Evolutionary conservation across 2,113 vertebrate genomes (phyloP).

Genomic region (Heterocephalus glaber): DNA sequence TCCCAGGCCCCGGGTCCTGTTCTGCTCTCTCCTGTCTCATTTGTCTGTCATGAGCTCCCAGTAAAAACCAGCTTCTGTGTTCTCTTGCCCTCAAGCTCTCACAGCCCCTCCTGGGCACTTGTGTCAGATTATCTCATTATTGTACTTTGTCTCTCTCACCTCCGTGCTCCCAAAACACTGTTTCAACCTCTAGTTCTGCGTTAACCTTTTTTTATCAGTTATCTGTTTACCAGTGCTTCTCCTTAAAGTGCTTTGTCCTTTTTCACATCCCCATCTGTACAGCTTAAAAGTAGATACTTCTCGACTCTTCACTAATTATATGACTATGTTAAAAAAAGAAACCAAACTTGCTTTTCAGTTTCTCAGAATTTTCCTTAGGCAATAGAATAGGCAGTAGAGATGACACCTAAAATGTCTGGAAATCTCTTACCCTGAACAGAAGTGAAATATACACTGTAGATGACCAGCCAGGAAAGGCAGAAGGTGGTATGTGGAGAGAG

Average conservation of each 20-base stretch:
- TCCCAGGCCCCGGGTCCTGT: not conserved
- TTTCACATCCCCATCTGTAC: not conserved
- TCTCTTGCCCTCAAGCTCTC: not conserved
- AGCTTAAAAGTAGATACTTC: not conserved
- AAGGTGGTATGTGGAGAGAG: not conserved
- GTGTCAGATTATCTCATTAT: not conserved
- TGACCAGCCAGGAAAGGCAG: not conserved
- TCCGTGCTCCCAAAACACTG: not conserved
- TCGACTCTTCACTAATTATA: not conserved
- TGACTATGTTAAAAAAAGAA: not conserved
- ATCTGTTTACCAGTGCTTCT: not conserved
- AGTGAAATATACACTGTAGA: not conserved
- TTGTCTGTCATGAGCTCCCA: not conserved
- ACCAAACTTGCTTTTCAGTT: not conserved
- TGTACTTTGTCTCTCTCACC: not conserved
- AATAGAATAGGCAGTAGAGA: not conserved
- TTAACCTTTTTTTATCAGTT: not conserved
- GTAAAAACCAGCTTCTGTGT: not conserved
- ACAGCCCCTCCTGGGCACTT: not conserved
- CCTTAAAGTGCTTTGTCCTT: not conserved
- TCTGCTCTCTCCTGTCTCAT: not conserved
- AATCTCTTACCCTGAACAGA: slow-evolving; percentile 6
- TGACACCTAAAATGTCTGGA: not conserved
- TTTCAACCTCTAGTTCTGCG: not conserved
- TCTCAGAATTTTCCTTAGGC: not conserved